Conservation (phyloP, 1,140 invertebrate genomes). For the Chironomus striatipennis region DNA sequence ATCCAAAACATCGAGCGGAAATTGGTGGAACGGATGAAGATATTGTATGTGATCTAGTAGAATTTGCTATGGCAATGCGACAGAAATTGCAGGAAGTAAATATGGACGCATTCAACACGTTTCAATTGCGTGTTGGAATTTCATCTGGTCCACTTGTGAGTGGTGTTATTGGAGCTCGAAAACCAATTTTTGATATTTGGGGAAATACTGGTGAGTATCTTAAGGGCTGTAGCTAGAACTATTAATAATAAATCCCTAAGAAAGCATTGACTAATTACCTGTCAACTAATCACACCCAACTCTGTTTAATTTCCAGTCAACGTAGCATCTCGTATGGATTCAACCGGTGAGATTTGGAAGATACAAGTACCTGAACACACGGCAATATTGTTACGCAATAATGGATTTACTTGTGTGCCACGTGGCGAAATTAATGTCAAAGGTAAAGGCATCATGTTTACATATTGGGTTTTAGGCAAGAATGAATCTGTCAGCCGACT, state of each 20-base stretch:
- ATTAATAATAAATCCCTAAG: too few relatives aligned
- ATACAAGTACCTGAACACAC: constrained; percentile 83
- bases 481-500: constrained; percentile 43
- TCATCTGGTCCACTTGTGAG: constrained; percentile 91
- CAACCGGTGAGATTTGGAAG: constrained; percentile 74
- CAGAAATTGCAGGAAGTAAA: constrained; percentile 87
- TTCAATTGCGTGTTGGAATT: constrained; percentile 84
- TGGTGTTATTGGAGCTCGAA: constrained; percentile 93
- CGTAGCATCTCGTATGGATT: constrained; percentile 89
- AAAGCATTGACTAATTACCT: too few relatives aligned
- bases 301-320: constrained; percentile 70
- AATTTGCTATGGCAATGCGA: constrained; percentile 89
- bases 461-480: constrained; percentile 74
- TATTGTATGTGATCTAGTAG: constrained; percentile 77
- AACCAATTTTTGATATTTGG: constrained; percentile 98
- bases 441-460: constrained; percentile 92
- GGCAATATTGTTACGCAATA: constrained; percentile 46
- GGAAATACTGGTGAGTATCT: constrained; percentile 46
- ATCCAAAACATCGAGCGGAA: constrained; percentile 53
- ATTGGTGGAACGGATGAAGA: constrained; percentile 50
- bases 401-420: constrained; percentile 42
- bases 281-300: too few relatives aligned
- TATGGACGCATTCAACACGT: constrained; percentile 95
- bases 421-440: constrained; percentile 83
- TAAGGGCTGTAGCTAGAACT: too few relatives aligned